A percentile compares a stretch with the other conserved stretches of the same genome.
Conservation (phyloP, 2,113 vertebrate genomes). For the Monarcha castaneiventris region DNA sequence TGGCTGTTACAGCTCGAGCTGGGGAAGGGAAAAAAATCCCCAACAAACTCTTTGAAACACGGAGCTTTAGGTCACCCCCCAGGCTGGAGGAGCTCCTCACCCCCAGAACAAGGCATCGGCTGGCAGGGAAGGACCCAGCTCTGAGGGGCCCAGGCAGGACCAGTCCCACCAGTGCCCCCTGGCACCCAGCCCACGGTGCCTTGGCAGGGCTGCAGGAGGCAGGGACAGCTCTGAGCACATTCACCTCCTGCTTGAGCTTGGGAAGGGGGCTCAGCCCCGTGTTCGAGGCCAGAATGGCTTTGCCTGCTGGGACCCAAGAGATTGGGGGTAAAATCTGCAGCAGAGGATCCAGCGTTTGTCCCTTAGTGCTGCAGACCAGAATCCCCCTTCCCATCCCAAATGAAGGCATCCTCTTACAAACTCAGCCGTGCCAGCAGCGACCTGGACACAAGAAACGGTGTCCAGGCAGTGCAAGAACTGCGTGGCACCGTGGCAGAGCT, state of each 20-base stretch:
- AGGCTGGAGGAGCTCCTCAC: not conserved
- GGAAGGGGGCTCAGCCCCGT: not conserved
- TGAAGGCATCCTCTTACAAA: not conserved
- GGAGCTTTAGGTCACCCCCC: not conserved
- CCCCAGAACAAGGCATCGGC: not conserved
- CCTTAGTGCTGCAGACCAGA: fast-evolving
- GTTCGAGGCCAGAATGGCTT: not conserved
- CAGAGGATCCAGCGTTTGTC: not conserved
- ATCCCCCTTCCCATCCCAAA: not conserved
- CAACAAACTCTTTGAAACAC: not conserved
- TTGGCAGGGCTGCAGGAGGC: not conserved
- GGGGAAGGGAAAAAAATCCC: not conserved
- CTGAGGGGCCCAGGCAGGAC: fast-evolving
- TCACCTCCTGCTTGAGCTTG: not conserved
- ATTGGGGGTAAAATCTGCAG: not conserved
- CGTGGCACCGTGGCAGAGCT: not conserved
- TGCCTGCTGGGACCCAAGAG: not conserved
- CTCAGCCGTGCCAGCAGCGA: not conserved
- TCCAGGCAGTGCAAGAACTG: not conserved
- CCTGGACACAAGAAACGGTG: not conserved
- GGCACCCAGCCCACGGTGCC: not conserved
- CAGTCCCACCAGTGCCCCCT: not conserved
- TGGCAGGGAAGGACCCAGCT: not conserved
- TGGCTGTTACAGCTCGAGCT: not conserved
- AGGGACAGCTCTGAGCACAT: fast-evolving